Base-by-base conservation (phyloP, 1,140 invertebrate genomes). In the Aphelenchoides fujianensis region DNA sequence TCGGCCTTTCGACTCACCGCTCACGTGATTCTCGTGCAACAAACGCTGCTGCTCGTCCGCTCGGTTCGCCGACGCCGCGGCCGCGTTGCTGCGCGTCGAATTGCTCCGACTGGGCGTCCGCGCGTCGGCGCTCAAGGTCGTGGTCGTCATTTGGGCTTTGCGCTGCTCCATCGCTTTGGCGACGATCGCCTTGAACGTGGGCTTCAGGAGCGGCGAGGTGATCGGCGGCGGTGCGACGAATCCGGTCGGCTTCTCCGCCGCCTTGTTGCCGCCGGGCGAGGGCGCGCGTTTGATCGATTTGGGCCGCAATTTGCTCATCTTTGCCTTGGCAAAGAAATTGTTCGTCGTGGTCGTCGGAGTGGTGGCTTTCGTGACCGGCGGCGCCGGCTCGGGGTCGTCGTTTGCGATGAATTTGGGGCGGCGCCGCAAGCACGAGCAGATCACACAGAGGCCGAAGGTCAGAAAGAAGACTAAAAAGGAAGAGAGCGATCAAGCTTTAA, bases 161-260 rank as follows among this genome's bases (percentile, higher is more conserved):
- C 53, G 63, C 31, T 66, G 63, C 53, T 66, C 32, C 63, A 66
- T 66, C 63, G 63, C 63, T 37, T 37, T 66, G 37, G 63, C 63
- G 31, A 66, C 63, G 16, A 66, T 66, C 0, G 63, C 63, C 31
- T 66, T 66, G 63, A 66, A 66, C 1, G 63, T 66, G 12, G 63
- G 63, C 31, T 66, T 66, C 31, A 66, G 63, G 2, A 34, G 37
- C 32, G 63, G 63, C 1, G 63, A 66, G 27, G 34, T 36, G 12
- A 66, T 66, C 12, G 63, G 63, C 2, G 63, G 55, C 5, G 5
- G 55, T 19, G 55, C 5, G 19, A 5, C 55, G 34, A 59, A 59
- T n/a, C n/a, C n/a, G 5, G 55, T 5, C 5, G 55, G 23, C 23
- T 59, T 59, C 23, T 48, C 41, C 12, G 12, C 23, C 23, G 41